Base-by-base conservation (phyloP, 2,797 vertebrate species). In the Margarornis squamiger region DNA sequence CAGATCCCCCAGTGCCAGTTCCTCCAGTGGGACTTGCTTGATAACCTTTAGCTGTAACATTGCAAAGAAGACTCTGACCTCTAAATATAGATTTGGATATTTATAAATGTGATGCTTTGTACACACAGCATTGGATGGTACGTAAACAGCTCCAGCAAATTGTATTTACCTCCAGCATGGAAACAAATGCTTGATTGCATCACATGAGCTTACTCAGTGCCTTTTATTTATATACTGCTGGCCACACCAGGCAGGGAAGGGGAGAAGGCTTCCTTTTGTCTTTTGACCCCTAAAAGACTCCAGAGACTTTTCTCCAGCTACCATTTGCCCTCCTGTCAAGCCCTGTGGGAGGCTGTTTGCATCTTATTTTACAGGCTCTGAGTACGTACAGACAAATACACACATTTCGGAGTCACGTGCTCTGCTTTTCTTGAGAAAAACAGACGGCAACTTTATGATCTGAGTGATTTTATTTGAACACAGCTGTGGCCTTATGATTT, bases 401-500 rank as follows among this genome's bases (percentile, higher is more conserved):
- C 91, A 55, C 92, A 55, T 83, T 63, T 48, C 46, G 8, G 49
- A 83, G 88, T 90, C 88, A 87, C 14, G n/a, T 92, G 91, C 52
- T 58, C 87, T 59, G 2, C 93, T 89, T 67, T 86, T 10, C 92
- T 94, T 83, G 12, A 92, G 93, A 85, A 93, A 95, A 96, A 93
- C 96, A 97, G 96, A 97, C 71, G 95, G 96, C 83, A 90, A 15
- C 93, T 97, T 97, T 97, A 97, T 97, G 96, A 95, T 96, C 90
- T 95, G 96, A 93, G 86, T 87, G 94, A 86, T 97, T 97, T 97
- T 96, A 96, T 95, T 93, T 90, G 96, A 96, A 95, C 92, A 78
- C 95, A 97, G 95, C 96, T 96, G 96, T 46, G 93, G 93, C 94
- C 95, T 92, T 36, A 45, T 93, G 84, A 96, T 97, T 96, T 93